phyloP scores from a whole-genome alignment of 2,888 invertebrate genomes.

The Caenorhabditis imperialis region DNA sequence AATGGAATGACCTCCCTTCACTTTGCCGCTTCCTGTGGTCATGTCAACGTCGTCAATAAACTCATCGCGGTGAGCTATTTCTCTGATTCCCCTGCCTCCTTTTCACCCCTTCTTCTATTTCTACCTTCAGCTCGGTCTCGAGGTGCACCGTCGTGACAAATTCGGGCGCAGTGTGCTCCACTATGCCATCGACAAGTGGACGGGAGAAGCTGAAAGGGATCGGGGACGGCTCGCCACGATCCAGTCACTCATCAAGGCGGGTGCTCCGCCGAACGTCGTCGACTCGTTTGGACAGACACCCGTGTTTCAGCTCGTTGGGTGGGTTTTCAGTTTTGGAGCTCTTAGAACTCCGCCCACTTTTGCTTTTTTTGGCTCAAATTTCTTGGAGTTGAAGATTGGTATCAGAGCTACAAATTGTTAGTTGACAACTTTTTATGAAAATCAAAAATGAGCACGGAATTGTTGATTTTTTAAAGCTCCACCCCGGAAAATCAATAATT shows the following conservation, averaged over 20 bases:
- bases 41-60: conserved; percentile 52
- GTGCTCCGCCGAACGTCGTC: conserved; percentile 46
- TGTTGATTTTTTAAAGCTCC: no score
- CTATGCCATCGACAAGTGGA: conserved; percentile 59
- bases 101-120: no score
- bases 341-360: no score
- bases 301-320: conserved; percentile 45
- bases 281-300: conserved; percentile 56
- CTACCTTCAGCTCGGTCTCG: conserved; percentile 47
- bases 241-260: conserved; percentile 55
- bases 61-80: conserved; percentile 39
- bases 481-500: no score
- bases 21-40: conserved; percentile 54
- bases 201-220: conserved; percentile 56
- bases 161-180: conserved; percentile 58
- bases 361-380: no score
- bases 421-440: no score
- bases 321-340: neutral
- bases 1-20: conserved; percentile 51
- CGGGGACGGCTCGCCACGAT: conserved; percentile 55
- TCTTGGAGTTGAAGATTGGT: no score
- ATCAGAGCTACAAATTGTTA: no score
- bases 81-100: neutral
- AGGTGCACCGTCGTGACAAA: conserved; percentile 47
- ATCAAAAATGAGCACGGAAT: no score